Conservation (phyloP, 2,113 vertebrate species). For the Ascaphus truei region DNA sequence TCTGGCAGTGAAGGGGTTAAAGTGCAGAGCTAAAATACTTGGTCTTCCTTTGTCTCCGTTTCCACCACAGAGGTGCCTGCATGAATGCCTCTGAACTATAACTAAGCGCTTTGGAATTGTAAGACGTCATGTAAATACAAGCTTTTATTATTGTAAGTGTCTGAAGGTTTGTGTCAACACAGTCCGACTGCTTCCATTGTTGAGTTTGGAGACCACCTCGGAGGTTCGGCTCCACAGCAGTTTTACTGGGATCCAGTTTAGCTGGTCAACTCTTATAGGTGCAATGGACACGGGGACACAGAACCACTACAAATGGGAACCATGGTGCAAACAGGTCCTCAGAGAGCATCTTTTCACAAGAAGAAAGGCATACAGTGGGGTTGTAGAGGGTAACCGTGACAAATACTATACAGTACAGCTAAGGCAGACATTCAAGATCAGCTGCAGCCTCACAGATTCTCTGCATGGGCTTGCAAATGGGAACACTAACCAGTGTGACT, state of each 20-base stretch:
- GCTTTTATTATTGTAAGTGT: conserved; percentile 10
- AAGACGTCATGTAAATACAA: conserved; percentile 10
- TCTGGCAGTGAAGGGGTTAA: not conserved
- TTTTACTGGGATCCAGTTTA: not conserved
- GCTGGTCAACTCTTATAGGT: not conserved
- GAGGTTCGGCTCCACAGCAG: conserved; percentile 4
- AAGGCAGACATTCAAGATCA: too few relatives aligned
- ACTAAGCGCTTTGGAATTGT: not conserved
- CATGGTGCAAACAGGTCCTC: too few relatives aligned
- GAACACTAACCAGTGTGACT: too few relatives aligned
- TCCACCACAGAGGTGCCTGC: conserved; percentile 37
- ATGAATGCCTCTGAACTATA: conserved; percentile 29
- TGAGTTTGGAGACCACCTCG: conserved; percentile 14
- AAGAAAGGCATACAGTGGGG: too few relatives aligned
- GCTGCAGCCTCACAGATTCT: too few relatives aligned
- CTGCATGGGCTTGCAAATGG: too few relatives aligned
- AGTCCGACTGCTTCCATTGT: not conserved
- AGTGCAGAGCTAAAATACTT: not conserved
- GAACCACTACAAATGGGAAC: too few relatives aligned
- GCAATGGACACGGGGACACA: not conserved
- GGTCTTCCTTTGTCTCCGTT: conserved; percentile 44
- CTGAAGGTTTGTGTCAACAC: conserved; percentile 14
- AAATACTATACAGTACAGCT: too few relatives aligned
- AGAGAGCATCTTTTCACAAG: too few relatives aligned
- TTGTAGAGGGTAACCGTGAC: too few relatives aligned